Evolutionary conservation across 1,140 invertebrate species (phyloP).

Genomic region (Ephestia elutella): DNA sequence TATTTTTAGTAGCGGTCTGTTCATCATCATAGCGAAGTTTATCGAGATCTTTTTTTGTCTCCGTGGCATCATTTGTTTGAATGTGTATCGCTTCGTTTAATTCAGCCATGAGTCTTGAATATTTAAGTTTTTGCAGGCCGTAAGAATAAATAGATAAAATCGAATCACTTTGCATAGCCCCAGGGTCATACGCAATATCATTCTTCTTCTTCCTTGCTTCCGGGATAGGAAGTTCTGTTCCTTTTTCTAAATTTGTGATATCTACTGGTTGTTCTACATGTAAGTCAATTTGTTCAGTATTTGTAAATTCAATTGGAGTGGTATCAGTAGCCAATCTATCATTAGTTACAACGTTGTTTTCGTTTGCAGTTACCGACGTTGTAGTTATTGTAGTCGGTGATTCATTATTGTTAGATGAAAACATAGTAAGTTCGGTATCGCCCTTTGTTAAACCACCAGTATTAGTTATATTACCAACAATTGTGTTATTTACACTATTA

Average conservation of each 20-base stretch:
- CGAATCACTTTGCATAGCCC: constrained; percentile 67
- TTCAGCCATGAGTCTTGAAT: constrained; percentile 51
- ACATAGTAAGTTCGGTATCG: constrained; percentile 14
- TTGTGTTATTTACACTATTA: constrained; percentile 35
- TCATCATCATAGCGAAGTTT: constrained; percentile 52
- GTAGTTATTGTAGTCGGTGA: constrained; percentile 23
- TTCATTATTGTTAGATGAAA: constrained; percentile 11
- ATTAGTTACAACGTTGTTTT: background rate
- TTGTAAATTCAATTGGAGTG: background rate
- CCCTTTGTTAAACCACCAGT: constrained; percentile 31
- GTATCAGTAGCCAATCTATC: constrained; percentile 2
- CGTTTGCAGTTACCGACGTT: constrained; percentile 1
- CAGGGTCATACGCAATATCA: constrained; percentile 54
- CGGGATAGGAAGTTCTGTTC: background rate
- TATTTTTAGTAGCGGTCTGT: constrained; percentile 10
- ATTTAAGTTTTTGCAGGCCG: constrained; percentile 59
- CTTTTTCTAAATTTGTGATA: constrained; percentile 24
- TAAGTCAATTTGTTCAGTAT: background rate
- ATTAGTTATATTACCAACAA: constrained; percentile 17
- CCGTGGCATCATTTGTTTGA: constrained; percentile 42
- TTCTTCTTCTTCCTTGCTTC: constrained; percentile 31
- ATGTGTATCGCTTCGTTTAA: constrained; percentile 55
- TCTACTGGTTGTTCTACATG: constrained; percentile 16
- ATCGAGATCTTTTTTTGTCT: constrained; percentile 35
- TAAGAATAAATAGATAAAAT: constrained; percentile 60